These are phyloP conservation scores for Notodonta dromedarius DNA, from an alignment of 2,888 invertebrate genomes.

Conservation along the genomic window DNA sequence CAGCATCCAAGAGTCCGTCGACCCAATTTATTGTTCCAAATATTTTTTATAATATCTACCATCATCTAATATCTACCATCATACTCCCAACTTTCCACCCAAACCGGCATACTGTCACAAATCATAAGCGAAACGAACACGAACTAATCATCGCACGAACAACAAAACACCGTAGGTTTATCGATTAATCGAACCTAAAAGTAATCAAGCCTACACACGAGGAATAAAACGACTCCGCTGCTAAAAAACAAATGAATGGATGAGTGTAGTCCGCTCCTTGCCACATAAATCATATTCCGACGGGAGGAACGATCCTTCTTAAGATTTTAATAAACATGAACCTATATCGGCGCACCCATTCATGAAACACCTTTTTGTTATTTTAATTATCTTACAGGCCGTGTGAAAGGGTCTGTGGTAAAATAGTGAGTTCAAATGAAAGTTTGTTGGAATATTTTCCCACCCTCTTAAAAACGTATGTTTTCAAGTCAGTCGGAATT, in stretches of 20 bases:
- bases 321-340: conserved; percentile 82
- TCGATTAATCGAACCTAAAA: conserved; percentile 76
- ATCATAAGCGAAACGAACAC: conserved; percentile 45
- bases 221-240: conserved; percentile 52
- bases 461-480: conserved; percentile 35
- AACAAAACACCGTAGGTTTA: conserved; percentile 44
- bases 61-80: background rate
- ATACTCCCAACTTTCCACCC: background rate
- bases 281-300: conserved; percentile 74
- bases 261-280: conserved; percentile 63
- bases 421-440: background rate
- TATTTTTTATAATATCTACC: background rate
- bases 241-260: conserved; percentile 81
- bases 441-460: conserved; percentile 22
- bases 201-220: conserved; percentile 76
- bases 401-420: conserved; percentile 64
- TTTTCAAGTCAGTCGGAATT: conserved; percentile 13
- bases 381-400: conserved; percentile 75
- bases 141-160: conserved; percentile 37
- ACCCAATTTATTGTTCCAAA: background rate
- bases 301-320: conserved; percentile 61
- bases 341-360: conserved; percentile 71
- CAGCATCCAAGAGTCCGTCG: too few relatives aligned
- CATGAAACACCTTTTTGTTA: conserved; percentile 67
- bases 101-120: conserved; percentile 39